Percentiles rank a stretch among this genome's conserved stretches.
phyloP scores from a whole-genome alignment of 2,888 invertebrate genomes.

The Epinotia bilunana region DNA sequence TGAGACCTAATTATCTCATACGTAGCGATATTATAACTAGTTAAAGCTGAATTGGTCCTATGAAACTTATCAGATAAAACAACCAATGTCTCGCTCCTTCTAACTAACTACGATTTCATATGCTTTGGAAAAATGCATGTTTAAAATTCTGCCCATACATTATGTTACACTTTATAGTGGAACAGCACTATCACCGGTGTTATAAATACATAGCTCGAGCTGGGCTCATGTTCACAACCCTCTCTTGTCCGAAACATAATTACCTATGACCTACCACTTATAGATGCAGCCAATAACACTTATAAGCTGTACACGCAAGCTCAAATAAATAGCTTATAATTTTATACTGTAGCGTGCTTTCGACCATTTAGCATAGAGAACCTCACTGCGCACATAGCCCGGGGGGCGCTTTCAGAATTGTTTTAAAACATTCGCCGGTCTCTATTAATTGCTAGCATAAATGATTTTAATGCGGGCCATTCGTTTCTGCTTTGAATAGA shows the following conservation, averaged over 20 bases:
- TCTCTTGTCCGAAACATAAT: conserved; percentile 18
- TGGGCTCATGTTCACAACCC: neutral
- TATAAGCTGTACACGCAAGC: conserved; percentile 31
- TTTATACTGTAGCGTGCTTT: conserved; percentile 64
- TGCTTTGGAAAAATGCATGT: neutral
- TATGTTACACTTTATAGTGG: neutral
- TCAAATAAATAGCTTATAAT: conserved; percentile 46
- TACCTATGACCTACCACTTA: conserved; percentile 27
- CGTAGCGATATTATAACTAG: neutral
- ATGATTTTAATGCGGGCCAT: conserved; percentile 71
- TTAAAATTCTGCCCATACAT: neutral
- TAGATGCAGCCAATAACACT: conserved; percentile 29
- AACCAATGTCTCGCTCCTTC: neutral
- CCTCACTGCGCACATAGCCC: conserved; percentile 59
- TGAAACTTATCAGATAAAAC: neutral
- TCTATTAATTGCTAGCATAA: conserved; percentile 74
- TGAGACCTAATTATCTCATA: no score
- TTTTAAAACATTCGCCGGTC: conserved; percentile 64
- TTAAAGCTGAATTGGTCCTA: neutral
- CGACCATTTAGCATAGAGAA: conserved; percentile 62
- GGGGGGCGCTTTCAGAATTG: conserved; percentile 57
- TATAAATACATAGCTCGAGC: neutral
- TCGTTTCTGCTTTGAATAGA: conserved; percentile 56
- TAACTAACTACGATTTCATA: no score
- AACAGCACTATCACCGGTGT: neutral